Evolutionary conservation across 2,888 invertebrate species (phyloP).

Genomic region (Drosophila emarginata): DNA sequence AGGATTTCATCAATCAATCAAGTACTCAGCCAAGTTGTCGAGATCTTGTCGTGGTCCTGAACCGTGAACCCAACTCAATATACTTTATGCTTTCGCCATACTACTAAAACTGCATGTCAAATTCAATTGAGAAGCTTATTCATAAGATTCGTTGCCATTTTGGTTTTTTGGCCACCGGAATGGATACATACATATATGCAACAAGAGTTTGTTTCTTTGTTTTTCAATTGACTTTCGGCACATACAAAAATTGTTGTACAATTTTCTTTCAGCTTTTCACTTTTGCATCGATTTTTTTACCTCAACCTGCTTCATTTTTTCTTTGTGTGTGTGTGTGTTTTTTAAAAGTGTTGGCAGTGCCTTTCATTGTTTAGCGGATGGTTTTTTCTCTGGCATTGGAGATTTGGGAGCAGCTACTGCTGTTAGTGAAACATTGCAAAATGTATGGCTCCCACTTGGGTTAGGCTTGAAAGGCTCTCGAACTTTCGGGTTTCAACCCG

Average conservation of each 20-base stretch:
- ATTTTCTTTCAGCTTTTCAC: constrained; percentile 8
- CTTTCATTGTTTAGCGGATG: constrained; percentile 52
- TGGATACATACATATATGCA: constrained; percentile 40
- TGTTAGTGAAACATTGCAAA: constrained; percentile 53
- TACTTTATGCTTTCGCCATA: constrained; percentile 11
- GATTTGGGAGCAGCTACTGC: constrained; percentile 16
- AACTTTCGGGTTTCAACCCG: constrained; percentile 12
- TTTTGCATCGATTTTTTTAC: background rate
- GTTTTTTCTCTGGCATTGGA: background rate
- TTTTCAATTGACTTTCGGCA: constrained; percentile 61
- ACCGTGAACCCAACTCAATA: constrained; percentile 11
- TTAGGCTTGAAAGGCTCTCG: constrained; percentile 44
- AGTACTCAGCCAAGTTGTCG: constrained; percentile 12
- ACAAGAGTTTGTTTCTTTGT: constrained; percentile 21
- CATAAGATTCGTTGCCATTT: constrained; percentile 38
- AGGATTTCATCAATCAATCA: constrained; percentile 41
- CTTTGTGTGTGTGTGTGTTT: background rate
- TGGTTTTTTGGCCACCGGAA: constrained; percentile 13
- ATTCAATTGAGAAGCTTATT: constrained; percentile 61
- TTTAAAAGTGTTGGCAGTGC: constrained; percentile 38
- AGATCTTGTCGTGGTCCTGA: constrained; percentile 23
- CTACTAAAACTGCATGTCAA: constrained; percentile 49
- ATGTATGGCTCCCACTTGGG: constrained; percentile 71
- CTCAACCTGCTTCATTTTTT: constrained; percentile 11
- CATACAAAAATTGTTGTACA: constrained; percentile 31